These are phyloP conservation scores for Sebastolobus altivelis DNA, from an alignment of 2,797 vertebrate genomes.

Conservation along the genomic window DNA sequence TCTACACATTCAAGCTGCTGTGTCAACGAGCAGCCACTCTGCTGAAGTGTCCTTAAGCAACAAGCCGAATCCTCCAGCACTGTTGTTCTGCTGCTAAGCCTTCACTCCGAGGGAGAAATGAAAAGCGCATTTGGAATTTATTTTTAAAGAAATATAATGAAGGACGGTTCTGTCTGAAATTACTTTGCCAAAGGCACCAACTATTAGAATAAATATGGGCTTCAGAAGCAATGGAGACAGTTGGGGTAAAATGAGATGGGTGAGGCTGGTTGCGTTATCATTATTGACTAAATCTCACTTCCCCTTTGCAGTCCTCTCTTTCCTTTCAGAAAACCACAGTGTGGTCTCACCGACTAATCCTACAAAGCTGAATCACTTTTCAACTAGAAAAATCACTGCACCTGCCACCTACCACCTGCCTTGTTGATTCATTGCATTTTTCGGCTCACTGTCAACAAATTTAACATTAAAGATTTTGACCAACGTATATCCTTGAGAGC, in stretches of 20 bases:
- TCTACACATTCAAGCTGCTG: constrained; percentile 52
- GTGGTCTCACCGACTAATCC: neutral
- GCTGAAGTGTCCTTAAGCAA: constrained; percentile 69
- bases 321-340: constrained; percentile 17
- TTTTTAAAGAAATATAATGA: constrained; percentile 11
- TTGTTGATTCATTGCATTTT: neutral
- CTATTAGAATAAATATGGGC: neutral
- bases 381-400: neutral
- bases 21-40: constrained; percentile 58
- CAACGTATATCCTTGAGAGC: neutral
- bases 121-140: constrained; percentile 17
- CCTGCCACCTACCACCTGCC: neutral
- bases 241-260: neutral
- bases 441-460: constrained; percentile 1
- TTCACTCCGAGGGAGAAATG: constrained; percentile 17
- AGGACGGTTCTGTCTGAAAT: neutral
- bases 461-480: constrained; percentile 3
- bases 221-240: constrained; percentile 14
- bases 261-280: constrained; percentile 3
- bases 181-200: neutral
- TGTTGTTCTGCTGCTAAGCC: constrained; percentile 38
- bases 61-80: constrained; percentile 41
- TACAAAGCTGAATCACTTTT: neutral
- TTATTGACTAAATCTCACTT: constrained; percentile 42
- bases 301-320: neutral